Evolutionary conservation across 2,797 vertebrate genomes (phyloP), one percentile per base, ranked within the genome.

Genomic region (Clarias fuscus): DNA sequence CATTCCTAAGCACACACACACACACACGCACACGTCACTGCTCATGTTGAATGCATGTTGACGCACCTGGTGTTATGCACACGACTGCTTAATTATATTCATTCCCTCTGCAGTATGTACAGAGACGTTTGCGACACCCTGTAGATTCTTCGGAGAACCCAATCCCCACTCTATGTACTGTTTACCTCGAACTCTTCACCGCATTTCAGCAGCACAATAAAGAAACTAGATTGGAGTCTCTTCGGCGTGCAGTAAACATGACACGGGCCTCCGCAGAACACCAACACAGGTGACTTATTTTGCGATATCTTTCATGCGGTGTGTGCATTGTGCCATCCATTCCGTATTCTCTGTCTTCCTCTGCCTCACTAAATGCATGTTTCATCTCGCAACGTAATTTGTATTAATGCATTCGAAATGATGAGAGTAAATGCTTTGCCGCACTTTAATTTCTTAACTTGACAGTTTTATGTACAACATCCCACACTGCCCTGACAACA

Each of bases 381-480:
- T 88, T 88, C 65, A 37, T 86, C 88, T 88, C 85, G 71, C 65
- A 62, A 80, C 62, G 89, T 89, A 73, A 90, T 91, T 92, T 87
- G 83, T 64, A 90, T 85, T 92, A 90, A 91, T 91, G 85, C 77
- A 88, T 88, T 88, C 77, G 84, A 87, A 90, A 90, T 91, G 87
- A 89, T 78, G 88, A 87, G 72, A 88, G 90, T 80, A 91, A 92
- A 95, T 90, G 92, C 93, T 94, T 94, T 93, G 90, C 86, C 95
- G 93, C 93, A 91, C 91, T 94, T 93, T 93, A 93, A 92, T 94
- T 95, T 94, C 93, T 93, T 92, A 94, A 93, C 90, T 91, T 91
- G 89, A 92, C 92, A 95, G 89, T 81, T 65, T 94, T 94, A 93
- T 93, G 90, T 92, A 92, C 93, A 91, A 91, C 90, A 93, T 90